A percentile compares a stretch with the other conserved stretches of the same genome.
phyloP scores from a whole-genome alignment of 1,140 invertebrate genomes.

The Euwallacea similis region DNA sequence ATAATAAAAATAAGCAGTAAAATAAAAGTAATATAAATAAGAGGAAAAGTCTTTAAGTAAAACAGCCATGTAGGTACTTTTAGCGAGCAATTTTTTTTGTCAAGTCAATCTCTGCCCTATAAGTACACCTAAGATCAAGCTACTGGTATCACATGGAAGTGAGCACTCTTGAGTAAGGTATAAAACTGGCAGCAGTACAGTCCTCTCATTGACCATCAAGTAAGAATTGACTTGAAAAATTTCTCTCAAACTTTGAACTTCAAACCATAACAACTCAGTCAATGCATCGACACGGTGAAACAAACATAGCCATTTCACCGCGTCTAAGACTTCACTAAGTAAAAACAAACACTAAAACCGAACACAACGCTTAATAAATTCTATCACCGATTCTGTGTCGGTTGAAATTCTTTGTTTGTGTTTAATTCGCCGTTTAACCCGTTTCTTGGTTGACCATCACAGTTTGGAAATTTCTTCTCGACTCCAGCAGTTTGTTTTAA shows the following conservation, averaged over 20 bases:
- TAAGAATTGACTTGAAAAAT: no score
- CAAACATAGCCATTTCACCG: conserved; percentile 5
- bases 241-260: no score
- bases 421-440: background rate
- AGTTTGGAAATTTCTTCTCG: conserved; percentile 2
- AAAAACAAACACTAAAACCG: conserved; percentile 8
- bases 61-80: background rate
- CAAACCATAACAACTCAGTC: no score
- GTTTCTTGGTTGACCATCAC: conserved; percentile 6
- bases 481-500: background rate
- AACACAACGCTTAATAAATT: background rate
- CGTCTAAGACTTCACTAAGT: background rate
- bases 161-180: no score
- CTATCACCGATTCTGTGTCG: conserved; percentile 5
- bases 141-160: background rate
- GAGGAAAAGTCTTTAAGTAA: background rate
- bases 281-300: no score
- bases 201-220: no score
- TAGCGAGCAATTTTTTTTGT: background rate
- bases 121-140: background rate
- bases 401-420: background rate
- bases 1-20: no score
- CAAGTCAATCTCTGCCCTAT: background rate
- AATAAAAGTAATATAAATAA: background rate
- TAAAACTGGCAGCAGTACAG: no score